Conservation (phyloP, 1,140 invertebrate genomes). For the Aporrectodea caliginosa region DNA sequence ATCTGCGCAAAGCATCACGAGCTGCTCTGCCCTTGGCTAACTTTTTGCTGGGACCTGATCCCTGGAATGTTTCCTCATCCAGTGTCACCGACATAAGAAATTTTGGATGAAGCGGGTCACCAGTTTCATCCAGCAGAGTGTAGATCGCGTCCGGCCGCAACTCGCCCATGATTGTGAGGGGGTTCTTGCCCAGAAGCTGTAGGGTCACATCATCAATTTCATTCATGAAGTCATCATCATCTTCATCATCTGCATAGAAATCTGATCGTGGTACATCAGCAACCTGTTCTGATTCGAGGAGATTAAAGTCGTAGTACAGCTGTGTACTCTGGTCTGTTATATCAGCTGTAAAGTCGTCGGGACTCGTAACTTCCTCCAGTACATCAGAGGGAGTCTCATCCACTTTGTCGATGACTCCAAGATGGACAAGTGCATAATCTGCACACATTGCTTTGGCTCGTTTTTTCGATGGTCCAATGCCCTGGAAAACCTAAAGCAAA, state of each 20-base stretch:
- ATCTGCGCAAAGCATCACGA: conserved; percentile 1
- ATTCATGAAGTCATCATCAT: conserved; percentile 10
- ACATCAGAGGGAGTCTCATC: conserved; percentile 1
- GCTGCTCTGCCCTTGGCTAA: conserved; percentile 19
- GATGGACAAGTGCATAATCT: conserved; percentile 8
- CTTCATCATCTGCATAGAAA: conserved; percentile 15
- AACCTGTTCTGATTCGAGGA: neutral
- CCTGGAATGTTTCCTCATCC: neutral
- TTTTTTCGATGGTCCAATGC: conserved; percentile 18
- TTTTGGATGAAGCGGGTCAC: neutral
- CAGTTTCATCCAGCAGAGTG: neutral
- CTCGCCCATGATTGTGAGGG: conserved; percentile 10
- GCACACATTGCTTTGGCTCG: conserved; percentile 11
- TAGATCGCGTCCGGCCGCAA: conserved; percentile 13
- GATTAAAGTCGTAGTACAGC: conserved; percentile 7
- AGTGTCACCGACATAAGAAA: conserved; percentile 12
- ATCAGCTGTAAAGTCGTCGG: conserved; percentile 14
- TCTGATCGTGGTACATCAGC: neutral
- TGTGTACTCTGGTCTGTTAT: neutral
- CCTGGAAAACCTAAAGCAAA: conserved; percentile 15
- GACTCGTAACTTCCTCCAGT: neutral
- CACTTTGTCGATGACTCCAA: neutral
- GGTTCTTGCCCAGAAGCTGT: conserved; percentile 16
- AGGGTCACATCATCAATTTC: conserved; percentile 4
- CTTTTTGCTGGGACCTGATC: conserved; percentile 18